Evolutionary conservation across 2,113 vertebrate genomes (phyloP).

Genomic region (Gasterosteus aculeatus): DNA sequence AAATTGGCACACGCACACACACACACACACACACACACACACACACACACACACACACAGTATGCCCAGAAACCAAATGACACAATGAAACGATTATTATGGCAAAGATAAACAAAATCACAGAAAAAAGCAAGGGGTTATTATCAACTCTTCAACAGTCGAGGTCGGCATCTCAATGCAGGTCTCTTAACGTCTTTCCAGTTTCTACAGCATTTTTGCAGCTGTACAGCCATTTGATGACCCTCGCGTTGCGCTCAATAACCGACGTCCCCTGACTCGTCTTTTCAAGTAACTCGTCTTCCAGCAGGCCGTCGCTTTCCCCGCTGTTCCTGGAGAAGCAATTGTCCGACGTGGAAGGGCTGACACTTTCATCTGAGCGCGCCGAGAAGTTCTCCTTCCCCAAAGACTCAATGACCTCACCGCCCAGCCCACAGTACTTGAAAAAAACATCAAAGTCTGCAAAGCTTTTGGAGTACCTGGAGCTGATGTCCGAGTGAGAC

Average conservation of each 20-base stretch:
- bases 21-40: not conserved
- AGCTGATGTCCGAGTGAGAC: conserved; percentile 94
- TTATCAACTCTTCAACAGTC: not conserved
- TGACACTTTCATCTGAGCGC: conserved; percentile 85
- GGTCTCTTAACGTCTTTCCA: conserved; percentile 81
- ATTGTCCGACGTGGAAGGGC: conserved; percentile 85
- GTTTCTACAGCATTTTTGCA: conserved; percentile 88
- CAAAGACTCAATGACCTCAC: conserved; percentile 87
- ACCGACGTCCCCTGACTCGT: conserved; percentile 85
- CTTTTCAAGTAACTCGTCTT: conserved; percentile 83
- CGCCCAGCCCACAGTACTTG: conserved; percentile 90
- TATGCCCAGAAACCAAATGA: not conserved
- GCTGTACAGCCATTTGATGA: conserved; percentile 97
- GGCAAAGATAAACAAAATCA: too few relatives aligned
- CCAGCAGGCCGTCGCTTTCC: conserved; percentile 83
- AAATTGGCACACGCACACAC: not conserved
- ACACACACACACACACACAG: conserved; percentile 4
- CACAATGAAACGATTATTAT: too few relatives aligned
- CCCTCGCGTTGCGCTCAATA: conserved; percentile 94
- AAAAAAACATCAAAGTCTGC: conserved; percentile 91
- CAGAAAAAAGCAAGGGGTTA: conserved; percentile 5
- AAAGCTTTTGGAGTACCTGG: conserved; percentile 87
- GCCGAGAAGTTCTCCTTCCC: conserved; percentile 89
- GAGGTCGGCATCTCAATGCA: conserved; percentile 69
- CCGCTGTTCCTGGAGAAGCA: conserved; percentile 85